Evolutionary conservation across 2,888 invertebrate genomes (phyloP), one percentile per base, ranked within the genome.

Genomic region (Byasa hedistus): DNA sequence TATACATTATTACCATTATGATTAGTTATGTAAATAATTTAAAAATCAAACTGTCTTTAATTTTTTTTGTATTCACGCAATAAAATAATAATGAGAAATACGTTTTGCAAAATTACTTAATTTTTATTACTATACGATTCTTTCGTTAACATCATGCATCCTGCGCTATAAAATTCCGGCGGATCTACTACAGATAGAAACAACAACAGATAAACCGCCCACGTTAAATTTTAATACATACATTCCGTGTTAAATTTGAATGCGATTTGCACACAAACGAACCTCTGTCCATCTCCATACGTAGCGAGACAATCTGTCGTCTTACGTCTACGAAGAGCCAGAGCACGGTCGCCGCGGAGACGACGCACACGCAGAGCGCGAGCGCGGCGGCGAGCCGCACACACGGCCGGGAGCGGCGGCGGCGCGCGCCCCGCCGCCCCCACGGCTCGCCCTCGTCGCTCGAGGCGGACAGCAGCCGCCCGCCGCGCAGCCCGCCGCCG

Each of bases 291-390:
- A 94, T 92, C 79, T 94, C 94, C 69, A 91, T 92, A 72, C 94
- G 89, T 27, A 95, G 91, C 52, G 93, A 93, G 54, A 93, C 93
- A 68, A 94, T 93, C 81, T 95, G 94, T 74, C 94, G 92, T 75
- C 94, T 91, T 63, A 94, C 94, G 77, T 94, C 94, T 65, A 94
- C 93, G 83, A 94, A 94, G 63, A 94, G 91, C 94, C 94, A 94
- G 69, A 94, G 89, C 68, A 94, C 93, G 44, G 94, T 94, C 51
- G 94, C 93, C 12, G 94, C 94, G 19, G 94, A 94, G 39, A 94
- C 92, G 60, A 94, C 92, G 76, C 94, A 94, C 32, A 94, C 93
- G 76, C 94, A 93, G 65, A 94, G 88, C 21, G 94, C 91, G 58
- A 94, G 85, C 54, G 93, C 93, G 54, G 93, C 93, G 71, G 94